Conservation (phyloP, 2,113 vertebrate genomes). For the Trematomus loennbergii region DNA sequence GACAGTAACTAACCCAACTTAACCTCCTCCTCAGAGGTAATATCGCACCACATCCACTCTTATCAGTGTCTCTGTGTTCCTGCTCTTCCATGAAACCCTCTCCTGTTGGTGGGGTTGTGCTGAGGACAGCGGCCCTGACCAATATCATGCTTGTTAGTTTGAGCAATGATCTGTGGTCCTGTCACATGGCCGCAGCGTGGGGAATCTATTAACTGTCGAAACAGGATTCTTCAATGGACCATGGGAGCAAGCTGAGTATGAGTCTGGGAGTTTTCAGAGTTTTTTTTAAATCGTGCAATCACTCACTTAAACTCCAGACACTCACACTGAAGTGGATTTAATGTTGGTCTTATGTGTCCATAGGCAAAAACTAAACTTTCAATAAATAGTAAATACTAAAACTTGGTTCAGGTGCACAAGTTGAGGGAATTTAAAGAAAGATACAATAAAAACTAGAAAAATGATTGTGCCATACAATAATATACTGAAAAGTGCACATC, state of each 20-base stretch:
- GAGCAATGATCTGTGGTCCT: constrained; percentile 38
- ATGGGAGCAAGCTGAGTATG: not conserved
- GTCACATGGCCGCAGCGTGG: constrained; percentile 63
- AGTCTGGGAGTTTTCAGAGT: not conserved
- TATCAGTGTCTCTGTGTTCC: not conserved
- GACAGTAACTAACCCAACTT: too few relatives aligned
- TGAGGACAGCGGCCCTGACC: constrained; percentile 37
- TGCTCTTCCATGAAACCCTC: constrained; percentile 2
- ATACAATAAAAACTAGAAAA: too few relatives aligned
- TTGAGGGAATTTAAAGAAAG: too few relatives aligned
- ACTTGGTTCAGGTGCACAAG: too few relatives aligned
- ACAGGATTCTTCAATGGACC: not conserved
- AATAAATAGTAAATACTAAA: too few relatives aligned
- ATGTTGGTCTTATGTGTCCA: too few relatives aligned
- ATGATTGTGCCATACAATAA: too few relatives aligned
- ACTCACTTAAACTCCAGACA: not conserved
- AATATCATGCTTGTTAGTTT: constrained; percentile 49
- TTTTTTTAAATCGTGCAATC: not conserved
- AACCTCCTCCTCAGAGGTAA: too few relatives aligned
- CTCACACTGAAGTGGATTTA: not conserved
- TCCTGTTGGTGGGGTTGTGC: constrained; percentile 19
- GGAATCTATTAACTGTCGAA: constrained; percentile 49
- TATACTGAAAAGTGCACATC: too few relatives aligned
- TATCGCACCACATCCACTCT: not conserved
- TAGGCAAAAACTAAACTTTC: too few relatives aligned